Percentiles rank a stretch among this genome's conserved stretches.
phyloP scores from a whole-genome alignment of 2,113 vertebrate species.

The Entelurus aequoreus region DNA sequence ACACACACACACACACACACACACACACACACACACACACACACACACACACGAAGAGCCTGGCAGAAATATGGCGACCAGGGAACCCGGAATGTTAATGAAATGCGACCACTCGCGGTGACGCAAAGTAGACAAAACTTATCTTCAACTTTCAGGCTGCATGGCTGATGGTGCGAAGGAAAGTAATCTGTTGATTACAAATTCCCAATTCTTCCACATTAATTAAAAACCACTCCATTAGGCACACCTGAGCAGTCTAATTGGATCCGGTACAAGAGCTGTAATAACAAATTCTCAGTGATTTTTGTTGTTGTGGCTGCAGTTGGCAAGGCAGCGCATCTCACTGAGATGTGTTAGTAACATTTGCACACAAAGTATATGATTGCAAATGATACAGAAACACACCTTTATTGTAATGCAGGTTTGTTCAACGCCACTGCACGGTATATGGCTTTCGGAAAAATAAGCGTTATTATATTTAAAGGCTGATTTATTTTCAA shows the following conservation, averaged over 20 bases:
- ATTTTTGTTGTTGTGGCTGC: too few relatives aligned
- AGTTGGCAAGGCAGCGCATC: too few relatives aligned
- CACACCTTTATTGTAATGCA: too few relatives aligned
- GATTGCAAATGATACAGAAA: too few relatives aligned
- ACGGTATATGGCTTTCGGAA: too few relatives aligned
- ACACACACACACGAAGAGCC: neutral
- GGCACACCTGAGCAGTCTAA: neutral
- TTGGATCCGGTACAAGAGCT: neutral
- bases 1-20: neutral
- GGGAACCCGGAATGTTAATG: conserved; percentile 5
- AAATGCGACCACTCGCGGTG: conserved; percentile 8
- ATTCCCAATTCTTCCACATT: neutral
- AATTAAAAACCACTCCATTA: neutral
- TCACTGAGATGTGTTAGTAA: too few relatives aligned
- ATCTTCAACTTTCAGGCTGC: neutral
- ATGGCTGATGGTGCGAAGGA: neutral
- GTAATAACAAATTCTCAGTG: neutral
- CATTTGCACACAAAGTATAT: too few relatives aligned
- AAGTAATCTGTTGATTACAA: neutral
- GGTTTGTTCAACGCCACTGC: too few relatives aligned
- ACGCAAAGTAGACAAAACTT: neutral
- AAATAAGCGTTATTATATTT: too few relatives aligned
- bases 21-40: neutral
- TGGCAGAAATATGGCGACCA: neutral
- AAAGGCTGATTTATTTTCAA: too few relatives aligned